Conservation (phyloP, 2,888 invertebrate species). For the Cenopis cana region DNA sequence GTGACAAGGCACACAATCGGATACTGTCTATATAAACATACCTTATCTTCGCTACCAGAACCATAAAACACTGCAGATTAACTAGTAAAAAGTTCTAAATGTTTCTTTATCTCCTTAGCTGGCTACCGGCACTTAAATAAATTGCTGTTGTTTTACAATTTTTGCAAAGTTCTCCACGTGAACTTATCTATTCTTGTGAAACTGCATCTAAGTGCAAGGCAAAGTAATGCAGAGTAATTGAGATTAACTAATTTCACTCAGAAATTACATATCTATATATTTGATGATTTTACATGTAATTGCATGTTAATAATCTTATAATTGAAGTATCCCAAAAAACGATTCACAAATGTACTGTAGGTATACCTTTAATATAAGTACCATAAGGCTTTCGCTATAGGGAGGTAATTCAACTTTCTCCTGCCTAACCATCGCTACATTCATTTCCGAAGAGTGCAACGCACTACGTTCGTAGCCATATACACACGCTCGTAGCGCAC, state of each 20-base stretch:
- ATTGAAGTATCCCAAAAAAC: too few species aligned
- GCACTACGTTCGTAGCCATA: too few species aligned
- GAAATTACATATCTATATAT: too few species aligned
- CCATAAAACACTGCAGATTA: slow-evolving; percentile 28
- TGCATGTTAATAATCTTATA: too few species aligned
- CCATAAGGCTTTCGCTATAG: too few species aligned
- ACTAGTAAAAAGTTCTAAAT: slow-evolving; percentile 33
- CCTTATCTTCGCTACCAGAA: slow-evolving; percentile 26
- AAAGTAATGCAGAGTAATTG: neutral
- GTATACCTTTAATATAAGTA: too few species aligned
- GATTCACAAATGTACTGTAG: too few species aligned
- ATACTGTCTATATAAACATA: slow-evolving; percentile 33
- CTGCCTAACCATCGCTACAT: too few species aligned
- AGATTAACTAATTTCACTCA: neutral
- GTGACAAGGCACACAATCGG: slow-evolving; percentile 34
- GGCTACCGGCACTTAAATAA: slow-evolving; percentile 31
- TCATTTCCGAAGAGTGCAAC: too few species aligned
- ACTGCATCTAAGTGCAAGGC: neutral
- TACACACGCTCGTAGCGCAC: too few species aligned
- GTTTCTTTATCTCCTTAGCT: slow-evolving; percentile 26
- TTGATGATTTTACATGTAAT: too few species aligned
- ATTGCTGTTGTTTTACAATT: slow-evolving; percentile 32
- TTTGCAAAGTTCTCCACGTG: slow-evolving; percentile 7
- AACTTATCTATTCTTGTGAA: slow-evolving; percentile 5
- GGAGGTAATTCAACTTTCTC: too few species aligned